These are phyloP conservation scores for Holothuria glaberrima DNA, from an alignment of 35 echinoderm and acorn worm genomes.

Conservation along the genomic window DNA sequence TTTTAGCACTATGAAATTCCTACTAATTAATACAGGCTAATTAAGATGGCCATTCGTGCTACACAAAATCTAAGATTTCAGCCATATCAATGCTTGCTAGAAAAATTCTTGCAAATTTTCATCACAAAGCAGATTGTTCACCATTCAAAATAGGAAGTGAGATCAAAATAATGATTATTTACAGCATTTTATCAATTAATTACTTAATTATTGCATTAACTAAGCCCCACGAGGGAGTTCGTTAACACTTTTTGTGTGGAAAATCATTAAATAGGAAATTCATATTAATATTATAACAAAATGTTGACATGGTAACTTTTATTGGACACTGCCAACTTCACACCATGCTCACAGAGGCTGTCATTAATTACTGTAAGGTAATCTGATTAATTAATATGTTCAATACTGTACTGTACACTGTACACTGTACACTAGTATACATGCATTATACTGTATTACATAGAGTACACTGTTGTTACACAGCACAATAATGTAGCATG, in stretches of 20 bases:
- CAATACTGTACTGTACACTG: neutral
- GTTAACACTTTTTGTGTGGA: neutral
- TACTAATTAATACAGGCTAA: conserved; percentile 16
- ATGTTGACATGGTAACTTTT: conserved; percentile 1
- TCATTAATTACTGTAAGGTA: neutral
- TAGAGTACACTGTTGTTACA: no score
- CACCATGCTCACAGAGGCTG: neutral
- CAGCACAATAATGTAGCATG: no score
- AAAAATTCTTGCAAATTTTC: neutral
- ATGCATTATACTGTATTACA: no score
- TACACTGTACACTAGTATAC: neutral
- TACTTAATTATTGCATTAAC: conserved; percentile 15
- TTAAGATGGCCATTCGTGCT: neutral
- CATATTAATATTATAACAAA: neutral
- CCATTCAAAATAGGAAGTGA: neutral
- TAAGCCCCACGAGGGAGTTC: neutral
- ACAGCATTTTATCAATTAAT: neutral
- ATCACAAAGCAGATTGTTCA: neutral
- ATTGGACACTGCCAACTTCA: neutral
- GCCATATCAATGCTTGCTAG: neutral
- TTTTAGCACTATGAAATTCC: neutral
- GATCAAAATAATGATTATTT: neutral
- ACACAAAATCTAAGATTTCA: neutral
- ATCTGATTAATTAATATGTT: neutral
- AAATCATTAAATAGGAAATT: neutral